Base-by-base conservation (phyloP, 2,797 vertebrate genomes). In the Aldrovandia affinis region DNA sequence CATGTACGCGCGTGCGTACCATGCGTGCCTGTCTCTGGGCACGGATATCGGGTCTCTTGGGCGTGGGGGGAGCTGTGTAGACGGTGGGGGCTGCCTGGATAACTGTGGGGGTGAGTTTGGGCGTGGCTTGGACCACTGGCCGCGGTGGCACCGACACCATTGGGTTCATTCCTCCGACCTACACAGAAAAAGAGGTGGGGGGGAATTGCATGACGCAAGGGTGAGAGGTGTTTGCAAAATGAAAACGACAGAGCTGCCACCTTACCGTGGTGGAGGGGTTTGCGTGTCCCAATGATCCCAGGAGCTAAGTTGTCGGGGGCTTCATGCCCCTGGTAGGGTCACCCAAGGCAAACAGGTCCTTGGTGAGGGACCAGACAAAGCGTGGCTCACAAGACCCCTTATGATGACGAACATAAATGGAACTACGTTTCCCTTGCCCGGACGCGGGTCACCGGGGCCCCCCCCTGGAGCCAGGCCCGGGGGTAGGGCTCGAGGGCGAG, bases 41-140 rank as follows among this genome's bases (percentile, higher is more conserved):
- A 63, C 94, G 91, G 7, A 93, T 86, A 79, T 97, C 96, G 1
- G 85, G 84, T 85, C 91, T 94, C 65, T 92, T 96, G 2, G 91
- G 83, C 2, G 91, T 90, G 0, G 95, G 94, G 0, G 95, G 96
- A 1, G 95, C 92, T 0, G 94, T 94, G 88, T 97, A 97, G 2
- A 97, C 96, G 0, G 96, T 97, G 0, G 96, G 96, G 0, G 96
- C 96, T 0, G 96, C 96, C 90, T 97, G 96, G 88, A 97, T 95
- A 81, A 97, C 90, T 0, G 95, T 95, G 0, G 96, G 95, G 0
- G 95, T 94, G 0, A 92, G 90, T 86, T 97, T 97, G 10, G 92
- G 86, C 0, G 94, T 83, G 0, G 91, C 86, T 2, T 89, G 92
- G 4, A 88, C 68, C 33, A 90, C 90, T 0, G 93, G 90, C 55